Evolutionary conservation across 2,113 vertebrate species (phyloP).

Genomic region (Corydoras sp.): DNA sequence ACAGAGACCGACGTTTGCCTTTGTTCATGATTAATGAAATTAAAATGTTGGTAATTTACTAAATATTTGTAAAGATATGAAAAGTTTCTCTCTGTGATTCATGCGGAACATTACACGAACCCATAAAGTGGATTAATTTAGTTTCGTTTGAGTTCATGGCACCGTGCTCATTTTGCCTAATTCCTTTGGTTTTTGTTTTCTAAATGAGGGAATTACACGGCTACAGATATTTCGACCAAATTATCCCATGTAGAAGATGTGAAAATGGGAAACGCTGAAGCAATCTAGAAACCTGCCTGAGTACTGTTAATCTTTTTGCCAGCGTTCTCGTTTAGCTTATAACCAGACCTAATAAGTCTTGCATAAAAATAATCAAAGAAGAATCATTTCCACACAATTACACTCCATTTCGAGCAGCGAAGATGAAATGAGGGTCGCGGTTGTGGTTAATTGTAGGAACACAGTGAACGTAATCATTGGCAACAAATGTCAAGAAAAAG

Average conservation of each 20-base stretch:
- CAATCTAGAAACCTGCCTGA: constrained; percentile 13
- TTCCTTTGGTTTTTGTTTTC: constrained; percentile 2
- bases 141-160: not conserved
- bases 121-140: not conserved
- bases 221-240: constrained; percentile 16
- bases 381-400: constrained; percentile 48
- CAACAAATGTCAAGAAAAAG: constrained; percentile 29
- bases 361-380: constrained; percentile 46
- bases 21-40: no score
- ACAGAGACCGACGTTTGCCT: no score
- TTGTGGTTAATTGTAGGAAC: constrained; percentile 34
- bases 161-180: constrained; percentile 6
- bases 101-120: no score
- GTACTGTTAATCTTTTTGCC: constrained; percentile 28
- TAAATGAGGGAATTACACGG: constrained; percentile 10
- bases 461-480: constrained; percentile 29
- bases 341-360: constrained; percentile 39
- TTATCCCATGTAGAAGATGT: constrained; percentile 21
- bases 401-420: constrained; percentile 36
- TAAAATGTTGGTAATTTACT: no score
- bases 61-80: no score
- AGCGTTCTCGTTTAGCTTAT: constrained; percentile 29
- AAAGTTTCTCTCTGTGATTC: no score
- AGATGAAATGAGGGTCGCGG: constrained; percentile 34
- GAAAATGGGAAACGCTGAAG: constrained; percentile 22